Evolutionary conservation across 2,113 vertebrate genomes (phyloP).

Genomic region (Trematomus loennbergii): DNA sequence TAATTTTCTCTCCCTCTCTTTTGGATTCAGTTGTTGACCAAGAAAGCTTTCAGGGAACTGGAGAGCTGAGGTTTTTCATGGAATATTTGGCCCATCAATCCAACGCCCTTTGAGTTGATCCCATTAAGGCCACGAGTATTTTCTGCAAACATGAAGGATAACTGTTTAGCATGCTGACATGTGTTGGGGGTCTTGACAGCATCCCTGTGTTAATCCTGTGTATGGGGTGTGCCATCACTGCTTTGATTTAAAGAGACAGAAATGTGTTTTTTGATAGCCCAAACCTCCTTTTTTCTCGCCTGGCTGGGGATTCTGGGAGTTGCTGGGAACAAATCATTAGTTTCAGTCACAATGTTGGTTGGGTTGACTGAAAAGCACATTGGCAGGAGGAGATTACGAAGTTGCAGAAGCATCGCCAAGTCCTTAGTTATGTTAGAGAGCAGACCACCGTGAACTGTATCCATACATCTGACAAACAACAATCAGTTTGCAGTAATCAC

Average conservation of each 20-base stretch:
- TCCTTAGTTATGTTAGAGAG: slow-evolving; percentile 50
- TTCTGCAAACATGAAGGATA: slow-evolving; percentile 69
- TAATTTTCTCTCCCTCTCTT: slow-evolving; percentile 64
- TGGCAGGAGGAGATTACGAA: slow-evolving; percentile 62
- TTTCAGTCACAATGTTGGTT: slow-evolving; percentile 43
- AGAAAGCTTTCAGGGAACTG: slow-evolving; percentile 74
- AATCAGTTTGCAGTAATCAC: slow-evolving; percentile 16
- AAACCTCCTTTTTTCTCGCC: slow-evolving; percentile 45
- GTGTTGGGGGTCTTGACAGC: slow-evolving; percentile 48
- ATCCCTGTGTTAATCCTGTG: slow-evolving; percentile 45
- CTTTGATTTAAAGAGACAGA: slow-evolving; percentile 64
- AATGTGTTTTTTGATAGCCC: slow-evolving; percentile 57
- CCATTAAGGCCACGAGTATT: slow-evolving; percentile 59
- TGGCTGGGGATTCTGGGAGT: slow-evolving; percentile 32
- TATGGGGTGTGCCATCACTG: slow-evolving; percentile 30
- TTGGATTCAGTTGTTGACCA: slow-evolving; percentile 73
- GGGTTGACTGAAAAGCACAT: slow-evolving; percentile 44
- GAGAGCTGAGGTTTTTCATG: slow-evolving; percentile 75
- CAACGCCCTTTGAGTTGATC: slow-evolving; percentile 60
- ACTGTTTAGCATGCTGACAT: slow-evolving; percentile 55
- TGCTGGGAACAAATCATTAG: slow-evolving; percentile 63
- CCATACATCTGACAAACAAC: slow-evolving; percentile 56
- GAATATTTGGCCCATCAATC: slow-evolving; percentile 69
- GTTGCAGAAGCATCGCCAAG: slow-evolving; percentile 52
- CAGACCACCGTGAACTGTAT: slow-evolving; percentile 65